phyloP scores from a whole-genome alignment of 2,888 invertebrate genomes.

The Aporophyla lueneburgensis region DNA sequence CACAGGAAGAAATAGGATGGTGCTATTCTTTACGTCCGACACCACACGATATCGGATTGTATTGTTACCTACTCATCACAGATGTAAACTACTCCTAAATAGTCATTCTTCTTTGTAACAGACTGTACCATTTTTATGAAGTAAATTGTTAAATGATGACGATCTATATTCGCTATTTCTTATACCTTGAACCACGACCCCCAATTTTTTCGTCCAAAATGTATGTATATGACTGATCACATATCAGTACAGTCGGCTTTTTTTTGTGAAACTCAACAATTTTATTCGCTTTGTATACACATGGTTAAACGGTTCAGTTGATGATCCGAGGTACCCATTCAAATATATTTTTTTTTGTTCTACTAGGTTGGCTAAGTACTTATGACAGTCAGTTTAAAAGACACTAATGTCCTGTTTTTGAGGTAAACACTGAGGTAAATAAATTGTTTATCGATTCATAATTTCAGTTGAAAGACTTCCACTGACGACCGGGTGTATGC shows the following conservation, averaged over 20 bases:
- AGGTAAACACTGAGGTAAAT: too few species aligned
- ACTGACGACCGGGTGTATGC: too few species aligned
- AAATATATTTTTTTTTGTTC: not conserved
- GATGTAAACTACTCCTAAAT: too few species aligned
- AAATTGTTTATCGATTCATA: not conserved
- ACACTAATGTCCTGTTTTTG: not conserved
- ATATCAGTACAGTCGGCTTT: constrained; percentile 34
- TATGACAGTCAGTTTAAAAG: not conserved
- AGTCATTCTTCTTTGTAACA: too few species aligned
- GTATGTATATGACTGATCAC: constrained; percentile 1
- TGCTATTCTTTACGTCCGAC: too few species aligned
- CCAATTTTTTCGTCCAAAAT: constrained; percentile 44
- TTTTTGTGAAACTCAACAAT: constrained; percentile 1
- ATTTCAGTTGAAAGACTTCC: too few species aligned
- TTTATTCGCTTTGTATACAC: constrained; percentile 5
- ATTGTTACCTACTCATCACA: too few species aligned
- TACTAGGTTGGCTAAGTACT: not conserved
- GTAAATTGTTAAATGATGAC: not conserved
- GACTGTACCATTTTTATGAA: too few species aligned
- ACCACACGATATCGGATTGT: too few species aligned
- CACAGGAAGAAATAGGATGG: too few species aligned
- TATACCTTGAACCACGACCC: not conserved
- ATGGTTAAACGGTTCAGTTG: not conserved
- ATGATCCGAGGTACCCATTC: not conserved
- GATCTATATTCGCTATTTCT: constrained; percentile 2